A percentile compares a stretch with the other conserved stretches of the same genome.
These are phyloP conservation scores for Saccopteryx leptura DNA, from an alignment of 2,113 vertebrate genomes.

Conservation along the genomic window DNA sequence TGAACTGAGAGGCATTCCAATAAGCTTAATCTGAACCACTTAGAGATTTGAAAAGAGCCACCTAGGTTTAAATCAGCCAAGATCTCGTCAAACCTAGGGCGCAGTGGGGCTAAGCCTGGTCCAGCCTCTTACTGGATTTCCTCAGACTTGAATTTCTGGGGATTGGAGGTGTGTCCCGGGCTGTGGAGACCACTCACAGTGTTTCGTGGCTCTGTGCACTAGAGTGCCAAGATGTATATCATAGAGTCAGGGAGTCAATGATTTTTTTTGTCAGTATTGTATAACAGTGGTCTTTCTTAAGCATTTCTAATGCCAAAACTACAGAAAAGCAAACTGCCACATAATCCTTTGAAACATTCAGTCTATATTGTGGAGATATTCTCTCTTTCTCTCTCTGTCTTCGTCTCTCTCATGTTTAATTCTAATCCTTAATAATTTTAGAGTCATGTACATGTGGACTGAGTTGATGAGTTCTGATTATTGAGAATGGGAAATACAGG, in stretches of 20 bases:
- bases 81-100: neutral
- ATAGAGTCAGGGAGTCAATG: neutral
- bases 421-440: constrained; percentile 57
- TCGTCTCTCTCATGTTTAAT: constrained; percentile 12
- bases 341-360: neutral
- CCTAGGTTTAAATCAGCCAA: neutral
- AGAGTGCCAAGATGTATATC: neutral
- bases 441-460: neutral
- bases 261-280: neutral
- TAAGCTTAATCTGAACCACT: neutral
- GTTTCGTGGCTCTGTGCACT: neutral
- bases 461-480: constrained; percentile 2
- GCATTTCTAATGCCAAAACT: neutral
- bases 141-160: neutral
- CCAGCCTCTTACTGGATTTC: neutral
- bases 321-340: neutral
- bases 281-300: neutral
- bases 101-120: neutral
- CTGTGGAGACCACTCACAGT: neutral
- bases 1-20: neutral
- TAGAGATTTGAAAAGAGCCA: constrained; percentile 14
- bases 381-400: neutral
- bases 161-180: neutral
- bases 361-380: neutral
- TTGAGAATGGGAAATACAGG: neutral